Percentiles rank a stretch among this genome's conserved stretches.
Conservation (phyloP, 2,797 vertebrate genomes). For the Xenops minutus region DNA sequence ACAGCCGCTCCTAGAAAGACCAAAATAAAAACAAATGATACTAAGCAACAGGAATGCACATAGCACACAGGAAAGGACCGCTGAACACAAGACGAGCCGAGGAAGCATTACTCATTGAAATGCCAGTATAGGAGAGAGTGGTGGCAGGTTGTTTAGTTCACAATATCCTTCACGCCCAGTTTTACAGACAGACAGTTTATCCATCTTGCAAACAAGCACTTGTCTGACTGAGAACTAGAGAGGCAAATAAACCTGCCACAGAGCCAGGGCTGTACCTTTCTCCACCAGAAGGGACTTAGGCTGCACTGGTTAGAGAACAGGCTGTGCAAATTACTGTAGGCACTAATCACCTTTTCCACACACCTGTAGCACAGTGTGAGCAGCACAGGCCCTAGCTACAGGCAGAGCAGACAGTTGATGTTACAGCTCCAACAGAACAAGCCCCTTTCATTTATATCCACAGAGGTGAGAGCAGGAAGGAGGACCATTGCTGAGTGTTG, state of each 20-base stretch:
- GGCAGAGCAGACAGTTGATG: not conserved
- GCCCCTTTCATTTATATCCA: not conserved
- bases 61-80: not conserved
- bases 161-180: not conserved
- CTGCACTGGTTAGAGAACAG: not conserved
- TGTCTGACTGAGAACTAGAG: not conserved
- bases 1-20: constrained; percentile 39
- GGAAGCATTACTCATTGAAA: constrained; percentile 3
- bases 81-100: not conserved
- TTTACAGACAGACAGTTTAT: not conserved
- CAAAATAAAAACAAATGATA: constrained; percentile 63
- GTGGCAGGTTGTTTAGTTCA: constrained; percentile 33
- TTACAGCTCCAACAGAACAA: not conserved
- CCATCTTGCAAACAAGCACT: not conserved
- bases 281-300: not conserved
- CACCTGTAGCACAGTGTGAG: not conserved
- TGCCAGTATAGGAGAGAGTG: not conserved
- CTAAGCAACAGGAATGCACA: constrained; percentile 52
- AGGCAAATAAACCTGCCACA: not conserved
- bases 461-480: not conserved
- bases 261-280: not conserved
- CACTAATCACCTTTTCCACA: not conserved
- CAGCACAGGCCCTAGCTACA: not conserved
- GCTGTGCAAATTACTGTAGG: not conserved
- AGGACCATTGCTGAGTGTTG: too few relatives aligned